Evolutionary conservation across 2,797 vertebrate species (phyloP).

Genomic region (Liparis tanakae): DNA sequence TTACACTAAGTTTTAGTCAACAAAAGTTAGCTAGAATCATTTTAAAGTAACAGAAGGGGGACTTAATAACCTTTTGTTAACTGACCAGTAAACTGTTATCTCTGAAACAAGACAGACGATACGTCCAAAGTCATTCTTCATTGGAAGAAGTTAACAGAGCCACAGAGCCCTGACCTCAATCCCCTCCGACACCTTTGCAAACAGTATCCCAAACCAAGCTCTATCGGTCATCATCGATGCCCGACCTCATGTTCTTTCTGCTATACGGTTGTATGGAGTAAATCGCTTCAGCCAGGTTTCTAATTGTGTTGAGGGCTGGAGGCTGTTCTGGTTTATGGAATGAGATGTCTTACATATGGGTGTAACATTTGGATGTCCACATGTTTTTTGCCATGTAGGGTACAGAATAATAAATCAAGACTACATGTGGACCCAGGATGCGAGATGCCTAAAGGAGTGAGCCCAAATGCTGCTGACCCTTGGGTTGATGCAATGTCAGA

Average conservation of each 20-base stretch:
- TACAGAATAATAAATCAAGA: constrained; percentile 14
- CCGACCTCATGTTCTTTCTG: constrained; percentile 9
- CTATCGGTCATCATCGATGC: constrained; percentile 14
- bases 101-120: not conserved
- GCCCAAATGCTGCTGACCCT: constrained; percentile 17
- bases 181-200: constrained; percentile 5
- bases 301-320: constrained; percentile 9
- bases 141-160: not conserved
- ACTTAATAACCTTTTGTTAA: not conserved
- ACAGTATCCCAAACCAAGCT: not conserved
- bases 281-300: constrained; percentile 23
- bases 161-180: not conserved
- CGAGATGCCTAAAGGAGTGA: not conserved
- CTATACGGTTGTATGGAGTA: constrained; percentile 1
- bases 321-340: not conserved
- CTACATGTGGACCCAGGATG: not conserved
- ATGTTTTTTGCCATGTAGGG: not conserved
- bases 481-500: constrained; percentile 29
- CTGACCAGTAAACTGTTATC: too few species aligned
- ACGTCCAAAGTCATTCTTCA: not conserved
- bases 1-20: not conserved
- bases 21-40: too few species aligned
- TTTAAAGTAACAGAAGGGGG: not conserved
- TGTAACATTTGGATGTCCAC: constrained; percentile 6
- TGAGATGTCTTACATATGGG: constrained; percentile 6